These are phyloP conservation scores for Tachysurus vachellii DNA, from an alignment of 2,113 vertebrate genomes.

Conservation along the genomic window DNA sequence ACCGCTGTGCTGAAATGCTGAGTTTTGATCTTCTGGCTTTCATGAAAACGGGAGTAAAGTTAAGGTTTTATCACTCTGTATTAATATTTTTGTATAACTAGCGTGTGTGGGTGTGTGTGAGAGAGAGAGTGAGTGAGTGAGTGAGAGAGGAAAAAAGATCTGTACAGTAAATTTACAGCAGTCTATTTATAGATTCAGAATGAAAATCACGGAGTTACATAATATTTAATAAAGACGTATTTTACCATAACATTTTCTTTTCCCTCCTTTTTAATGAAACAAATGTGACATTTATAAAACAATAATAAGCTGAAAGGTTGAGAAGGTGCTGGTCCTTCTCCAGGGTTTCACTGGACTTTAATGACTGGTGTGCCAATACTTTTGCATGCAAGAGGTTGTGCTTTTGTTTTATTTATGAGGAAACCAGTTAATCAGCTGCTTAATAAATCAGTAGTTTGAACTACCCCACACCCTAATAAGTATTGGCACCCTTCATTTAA, in stretches of 20 bases:
- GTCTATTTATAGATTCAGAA: conserved; percentile 50
- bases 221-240: conserved; percentile 70
- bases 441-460: background rate
- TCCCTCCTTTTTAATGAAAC: background rate
- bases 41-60: background rate
- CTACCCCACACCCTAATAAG: background rate
- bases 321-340: background rate
- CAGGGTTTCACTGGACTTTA: background rate
- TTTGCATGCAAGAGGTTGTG: background rate
- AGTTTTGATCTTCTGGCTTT: background rate
- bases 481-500: background rate
- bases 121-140: background rate
- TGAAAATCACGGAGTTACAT: conserved; percentile 51
- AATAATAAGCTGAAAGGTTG: background rate
- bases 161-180: conserved; percentile 54
- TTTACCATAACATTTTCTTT: conserved; percentile 60
- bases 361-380: background rate
- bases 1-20: background rate
- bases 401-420: background rate
- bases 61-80: background rate
- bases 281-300: background rate
- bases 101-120: background rate
- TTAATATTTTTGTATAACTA: background rate
- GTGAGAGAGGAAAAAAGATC: conserved; percentile 41
- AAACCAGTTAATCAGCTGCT: background rate